Evolutionary conservation across 2,113 vertebrate species (phyloP), one percentile per base, ranked within the genome.

Genomic region (Pagrus major): DNA sequence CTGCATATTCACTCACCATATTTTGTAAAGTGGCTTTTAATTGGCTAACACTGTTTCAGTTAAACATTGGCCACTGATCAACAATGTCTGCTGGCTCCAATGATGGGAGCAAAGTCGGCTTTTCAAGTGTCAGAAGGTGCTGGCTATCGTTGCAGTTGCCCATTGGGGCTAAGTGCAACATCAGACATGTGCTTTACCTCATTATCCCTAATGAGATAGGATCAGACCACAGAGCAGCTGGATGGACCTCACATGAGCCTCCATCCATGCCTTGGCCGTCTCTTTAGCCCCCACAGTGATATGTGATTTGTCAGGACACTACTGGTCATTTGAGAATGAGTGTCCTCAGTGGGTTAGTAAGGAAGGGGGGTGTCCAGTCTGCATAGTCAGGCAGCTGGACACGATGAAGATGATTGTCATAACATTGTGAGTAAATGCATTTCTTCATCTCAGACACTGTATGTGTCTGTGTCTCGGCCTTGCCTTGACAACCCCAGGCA

Each of bases 151-250:
- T 9, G 6, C 20, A 29, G 11, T 58, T 56, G 60, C 37, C 76
- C 80, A 74, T 65, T 66, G 37, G 55, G 66, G 54, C 60, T 71
- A 71, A 74, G 44, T 35, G 39, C 18, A 88, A 78, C 89, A 90
- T 89, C 78, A 72, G 84, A 74, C 80, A 25, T 27, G 77, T 87
- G 87, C 76, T 90, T 21, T 39, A 71, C 78, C 72, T 88, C 25
- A 31, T 91, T 85, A 88, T 66, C 35, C n/a, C 27, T 21, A 73
- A 86, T 60, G 58, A n/a, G 20, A 80, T 58, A 15, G 66, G 35
- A 85, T 47, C 51, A 63, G 89, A 88, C 74, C 79, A 47, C 49
- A 18, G 52, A 75, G 76, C 78, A 73, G 83, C 79, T 73, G 76
- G 87, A 78, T 54, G 42, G 80, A 67, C 33, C 37, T 81, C 64